These are phyloP conservation scores for Scalopus aquaticus DNA, from an alignment of 2,113 vertebrate genomes.

Conservation along the genomic window DNA sequence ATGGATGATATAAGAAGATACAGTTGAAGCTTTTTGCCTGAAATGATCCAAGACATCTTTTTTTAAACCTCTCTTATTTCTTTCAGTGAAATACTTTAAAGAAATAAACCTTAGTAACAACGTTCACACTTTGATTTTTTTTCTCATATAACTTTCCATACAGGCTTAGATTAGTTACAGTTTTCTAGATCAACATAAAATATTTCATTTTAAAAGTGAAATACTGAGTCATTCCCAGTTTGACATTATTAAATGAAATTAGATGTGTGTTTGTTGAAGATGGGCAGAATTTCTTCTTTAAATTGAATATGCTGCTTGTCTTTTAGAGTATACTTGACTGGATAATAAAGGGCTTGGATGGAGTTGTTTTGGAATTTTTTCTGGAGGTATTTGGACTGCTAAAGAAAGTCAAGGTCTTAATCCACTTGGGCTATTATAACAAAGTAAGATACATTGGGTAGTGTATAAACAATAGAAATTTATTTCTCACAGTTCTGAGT, in stretches of 20 bases:
- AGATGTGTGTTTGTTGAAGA: not conserved
- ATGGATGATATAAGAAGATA: constrained; percentile 17
- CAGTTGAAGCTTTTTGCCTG: constrained; percentile 36
- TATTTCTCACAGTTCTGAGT: not conserved
- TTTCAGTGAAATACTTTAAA: not conserved
- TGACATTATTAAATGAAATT: not conserved
- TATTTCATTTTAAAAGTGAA: constrained; percentile 41
- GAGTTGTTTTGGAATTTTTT: not conserved
- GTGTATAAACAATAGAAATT: not conserved
- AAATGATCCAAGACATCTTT: not conserved
- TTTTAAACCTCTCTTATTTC: constrained; percentile 46
- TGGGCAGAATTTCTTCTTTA: not conserved
- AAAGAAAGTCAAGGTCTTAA: not conserved
- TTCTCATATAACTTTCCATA: not conserved
- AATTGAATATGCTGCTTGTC: not conserved
- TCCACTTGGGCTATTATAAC: not conserved
- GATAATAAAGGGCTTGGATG: not conserved
- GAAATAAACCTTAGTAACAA: not conserved
- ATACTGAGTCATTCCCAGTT: not conserved
- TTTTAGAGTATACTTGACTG: not conserved
- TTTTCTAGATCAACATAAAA: not conserved
- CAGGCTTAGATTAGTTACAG: not conserved
- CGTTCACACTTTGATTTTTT: not conserved
- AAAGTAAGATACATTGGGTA: not conserved
- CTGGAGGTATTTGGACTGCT: not conserved